These are phyloP conservation scores for Carassius auratus DNA, from an alignment of 2,113 vertebrate genomes.

Conservation along the genomic window DNA sequence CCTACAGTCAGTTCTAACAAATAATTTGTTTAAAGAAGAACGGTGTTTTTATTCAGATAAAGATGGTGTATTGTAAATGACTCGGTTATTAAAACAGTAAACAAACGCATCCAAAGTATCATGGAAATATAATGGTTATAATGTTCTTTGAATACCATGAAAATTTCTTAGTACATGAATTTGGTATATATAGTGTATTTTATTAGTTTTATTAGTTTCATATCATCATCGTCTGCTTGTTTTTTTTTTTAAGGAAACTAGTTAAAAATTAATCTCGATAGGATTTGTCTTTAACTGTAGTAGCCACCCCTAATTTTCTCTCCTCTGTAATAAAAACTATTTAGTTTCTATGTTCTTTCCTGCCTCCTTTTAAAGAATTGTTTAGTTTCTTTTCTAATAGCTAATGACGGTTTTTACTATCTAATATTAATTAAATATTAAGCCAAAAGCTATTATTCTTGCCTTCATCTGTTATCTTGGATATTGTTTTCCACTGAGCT, in stretches of 20 bases:
- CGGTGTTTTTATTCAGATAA: not conserved
- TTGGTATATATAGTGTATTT: too few relatives aligned
- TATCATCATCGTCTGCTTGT: not conserved
- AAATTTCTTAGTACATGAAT: too few relatives aligned
- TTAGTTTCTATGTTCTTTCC: not conserved
- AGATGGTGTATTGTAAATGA: not conserved
- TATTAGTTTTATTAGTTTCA: too few relatives aligned
- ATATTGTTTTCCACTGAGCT: not conserved
- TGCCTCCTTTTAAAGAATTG: too few relatives aligned
- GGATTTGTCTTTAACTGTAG: too few relatives aligned
- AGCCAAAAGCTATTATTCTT: not conserved
- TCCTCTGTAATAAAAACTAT: not conserved
- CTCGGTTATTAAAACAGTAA: not conserved
- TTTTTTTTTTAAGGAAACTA: not conserved
- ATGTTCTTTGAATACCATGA: too few relatives aligned
- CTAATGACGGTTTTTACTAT: not conserved
- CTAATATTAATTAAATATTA: not conserved
- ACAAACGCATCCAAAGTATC: not conserved
- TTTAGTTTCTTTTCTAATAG: not conserved
- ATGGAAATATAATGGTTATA: not conserved
- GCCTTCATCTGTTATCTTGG: not conserved
- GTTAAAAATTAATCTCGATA: not conserved
- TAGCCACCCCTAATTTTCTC: not conserved
- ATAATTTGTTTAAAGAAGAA: not conserved
- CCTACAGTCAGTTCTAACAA: not conserved